Percentiles rank a stretch among this genome's conserved stretches.
These are phyloP conservation scores for Neotoxoptera formosana DNA, from an alignment of 1,140 invertebrate genomes.

Conservation along the genomic window DNA sequence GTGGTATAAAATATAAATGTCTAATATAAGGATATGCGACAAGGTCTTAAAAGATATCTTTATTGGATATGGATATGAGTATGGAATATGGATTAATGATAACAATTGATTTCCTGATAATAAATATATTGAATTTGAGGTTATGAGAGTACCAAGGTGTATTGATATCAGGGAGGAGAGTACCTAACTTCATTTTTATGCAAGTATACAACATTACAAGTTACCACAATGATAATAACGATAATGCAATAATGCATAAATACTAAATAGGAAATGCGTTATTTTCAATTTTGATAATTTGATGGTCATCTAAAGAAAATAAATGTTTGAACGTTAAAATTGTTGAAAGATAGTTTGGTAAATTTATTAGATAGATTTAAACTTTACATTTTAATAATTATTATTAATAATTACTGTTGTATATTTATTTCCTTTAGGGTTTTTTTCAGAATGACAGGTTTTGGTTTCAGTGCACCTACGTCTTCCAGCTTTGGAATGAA, in stretches of 20 bases:
- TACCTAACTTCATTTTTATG: neutral
- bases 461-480: constrained; percentile 63
- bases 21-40: too few species aligned
- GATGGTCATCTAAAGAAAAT: neutral
- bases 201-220: neutral
- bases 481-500: constrained; percentile 63
- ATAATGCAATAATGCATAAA: neutral
- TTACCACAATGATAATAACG: neutral
- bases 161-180: neutral
- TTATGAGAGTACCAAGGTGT: neutral
- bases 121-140: neutral
- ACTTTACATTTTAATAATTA: neutral
- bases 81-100: too few species aligned
- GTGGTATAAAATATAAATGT: too few species aligned
- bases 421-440: neutral
- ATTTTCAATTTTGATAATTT: neutral
- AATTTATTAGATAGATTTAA: neutral
- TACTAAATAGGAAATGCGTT: neutral
- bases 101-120: too few species aligned
- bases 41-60: too few species aligned
- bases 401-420: neutral
- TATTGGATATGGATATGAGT: too few species aligned
- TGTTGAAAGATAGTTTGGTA: neutral
- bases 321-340: neutral
- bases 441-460: constrained; percentile 61